Conservation (phyloP, 2,888 invertebrate genomes). For the Oscheius myriophilus region DNA sequence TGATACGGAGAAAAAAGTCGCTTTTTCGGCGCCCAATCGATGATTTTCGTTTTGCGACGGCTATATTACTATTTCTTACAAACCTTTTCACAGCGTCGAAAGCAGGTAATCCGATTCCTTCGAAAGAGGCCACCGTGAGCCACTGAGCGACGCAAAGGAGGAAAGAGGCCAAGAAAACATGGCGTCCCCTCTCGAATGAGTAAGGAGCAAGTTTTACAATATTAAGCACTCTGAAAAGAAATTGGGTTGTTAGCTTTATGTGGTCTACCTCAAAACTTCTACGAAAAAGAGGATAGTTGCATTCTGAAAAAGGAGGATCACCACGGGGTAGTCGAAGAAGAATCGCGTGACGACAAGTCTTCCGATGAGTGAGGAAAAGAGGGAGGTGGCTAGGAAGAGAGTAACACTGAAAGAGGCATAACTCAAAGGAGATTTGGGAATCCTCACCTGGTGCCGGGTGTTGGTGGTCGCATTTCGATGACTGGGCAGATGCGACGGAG, state of each 20-base stretch:
- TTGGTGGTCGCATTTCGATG: conserved; percentile 10
- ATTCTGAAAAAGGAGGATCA: conserved; percentile 74
- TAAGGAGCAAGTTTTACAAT: conserved; percentile 71
- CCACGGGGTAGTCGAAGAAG: conserved; percentile 74
- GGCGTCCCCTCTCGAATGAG: conserved; percentile 71
- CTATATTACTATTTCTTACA: no score
- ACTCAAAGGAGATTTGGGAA: neutral
- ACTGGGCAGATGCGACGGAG: conserved; percentile 2
- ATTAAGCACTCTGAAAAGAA: conserved; percentile 52
- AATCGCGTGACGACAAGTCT: conserved; percentile 55
- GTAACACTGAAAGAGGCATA: conserved; percentile 36
- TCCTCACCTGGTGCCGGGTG: conserved; percentile 23
- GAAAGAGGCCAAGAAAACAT: conserved; percentile 73
- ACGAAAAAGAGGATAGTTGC: conserved; percentile 72
- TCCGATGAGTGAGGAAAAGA: conserved; percentile 43
- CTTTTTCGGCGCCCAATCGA: no score
- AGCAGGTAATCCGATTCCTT: conserved; percentile 75
- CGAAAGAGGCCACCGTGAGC: conserved; percentile 73
- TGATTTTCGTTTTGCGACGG: no score
- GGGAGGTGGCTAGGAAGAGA: conserved; percentile 34
- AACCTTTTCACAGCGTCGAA: conserved; percentile 75
- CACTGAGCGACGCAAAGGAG: conserved; percentile 73
- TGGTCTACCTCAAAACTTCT: conserved; percentile 68
- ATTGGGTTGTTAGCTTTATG: neutral
- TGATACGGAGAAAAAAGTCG: no score